Percentiles rank a stretch among this genome's conserved stretches.
phyloP scores from a whole-genome alignment of 1,140 invertebrate genomes.

The Yoshiicerus persimilis region DNA sequence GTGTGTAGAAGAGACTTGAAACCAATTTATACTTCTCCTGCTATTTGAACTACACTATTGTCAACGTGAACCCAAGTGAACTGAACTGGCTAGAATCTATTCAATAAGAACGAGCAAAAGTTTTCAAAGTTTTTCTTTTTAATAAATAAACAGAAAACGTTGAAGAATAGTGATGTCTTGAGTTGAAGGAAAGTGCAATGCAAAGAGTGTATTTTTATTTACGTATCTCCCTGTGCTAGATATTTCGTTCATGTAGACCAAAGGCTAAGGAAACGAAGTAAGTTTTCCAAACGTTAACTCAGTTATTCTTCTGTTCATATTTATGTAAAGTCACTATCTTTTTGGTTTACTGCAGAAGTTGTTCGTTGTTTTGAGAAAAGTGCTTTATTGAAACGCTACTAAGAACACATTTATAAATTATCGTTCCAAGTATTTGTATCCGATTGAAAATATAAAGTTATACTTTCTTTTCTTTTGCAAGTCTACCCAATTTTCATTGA shows the following conservation, averaged over 20 bases:
- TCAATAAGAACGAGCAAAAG: neutral
- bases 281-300: neutral
- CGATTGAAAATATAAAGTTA: too few species aligned
- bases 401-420: too few species aligned
- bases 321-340: too few species aligned
- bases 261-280: neutral
- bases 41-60: neutral
- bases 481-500: too few species aligned
- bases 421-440: too few species aligned
- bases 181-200: neutral
- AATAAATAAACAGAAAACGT: neutral
- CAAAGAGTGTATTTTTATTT: neutral
- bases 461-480: too few species aligned
- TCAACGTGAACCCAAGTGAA: neutral
- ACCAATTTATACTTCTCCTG: neutral
- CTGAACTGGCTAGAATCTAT: neutral
- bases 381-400: too few species aligned
- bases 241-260: too few species aligned
- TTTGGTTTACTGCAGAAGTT: too few species aligned
- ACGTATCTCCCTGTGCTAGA: neutral
- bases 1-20: neutral
- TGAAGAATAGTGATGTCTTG: neutral
- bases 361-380: too few species aligned
- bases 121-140: neutral
- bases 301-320: too few species aligned